Evolutionary conservation across 1,140 invertebrate genomes (phyloP), one percentile per base, ranked within the genome.

Genomic region (Dreissena rostriformis): DNA sequence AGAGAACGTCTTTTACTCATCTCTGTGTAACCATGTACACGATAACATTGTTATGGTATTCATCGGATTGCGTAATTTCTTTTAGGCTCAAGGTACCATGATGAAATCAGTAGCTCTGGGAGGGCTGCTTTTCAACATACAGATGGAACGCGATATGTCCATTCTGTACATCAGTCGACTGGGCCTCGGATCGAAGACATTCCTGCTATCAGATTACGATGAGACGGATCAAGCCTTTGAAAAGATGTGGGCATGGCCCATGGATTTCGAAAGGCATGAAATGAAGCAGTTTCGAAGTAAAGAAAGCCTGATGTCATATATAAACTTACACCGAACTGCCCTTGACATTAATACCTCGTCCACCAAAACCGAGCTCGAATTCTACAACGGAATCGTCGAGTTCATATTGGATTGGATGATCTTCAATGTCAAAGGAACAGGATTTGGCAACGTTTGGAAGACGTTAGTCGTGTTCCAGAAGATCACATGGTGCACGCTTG

Each of bases 361-460:
- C 26, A 65, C 75, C 8, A 74, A 67, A 24, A 63, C 55, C 2
- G 80, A 74, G 52, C 74, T 82, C 0, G 53, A 63, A 2, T 82
- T 82, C 49, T 82, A 82, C 61, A 82, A 65, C 28, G 80, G 75
- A 55, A 82, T 82, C 11, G 61, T 75, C 12, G 71, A 82, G 8
- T 82, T 82, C 51, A 26, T 82, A 12, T 74, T 82, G 57, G 71
- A 74, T 1, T 82, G 80, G 80, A 74, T 82, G 71, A 68, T 82
- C 12, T 55, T 66, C 11, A 26, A 26, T 10, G 75, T 82, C 29
- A 28, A 53, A 19, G 80, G 73, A 15, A 75, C 55, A 12, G 80
- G 80, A 24, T 82, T 82, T 24, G 80, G 80, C 22, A 55, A 74
- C 26, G 68, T 49, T 8, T 82, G 80, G 80, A 82, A 82, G 70